Evolutionary conservation across 2,888 invertebrate genomes (phyloP).

Genomic region (Megaustenia siamemsis): DNA sequence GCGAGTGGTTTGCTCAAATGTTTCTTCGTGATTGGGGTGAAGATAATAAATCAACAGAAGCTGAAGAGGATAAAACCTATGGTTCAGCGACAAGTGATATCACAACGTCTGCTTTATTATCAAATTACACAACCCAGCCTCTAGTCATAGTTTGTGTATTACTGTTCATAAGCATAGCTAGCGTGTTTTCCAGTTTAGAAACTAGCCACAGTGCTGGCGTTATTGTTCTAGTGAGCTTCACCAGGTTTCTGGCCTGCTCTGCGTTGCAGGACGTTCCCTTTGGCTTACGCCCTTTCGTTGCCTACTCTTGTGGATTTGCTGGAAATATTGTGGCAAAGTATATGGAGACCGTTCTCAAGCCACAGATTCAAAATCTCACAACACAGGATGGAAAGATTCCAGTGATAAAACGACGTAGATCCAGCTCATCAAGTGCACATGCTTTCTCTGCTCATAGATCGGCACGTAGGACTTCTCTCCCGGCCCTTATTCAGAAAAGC

Average conservation of each 20-base stretch:
- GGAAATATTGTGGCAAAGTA: conserved; percentile 78
- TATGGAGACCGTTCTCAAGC: conserved; percentile 77
- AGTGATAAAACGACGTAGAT: conserved; percentile 75
- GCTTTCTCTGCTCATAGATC: conserved; percentile 72
- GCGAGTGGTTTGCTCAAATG: conserved; percentile 77
- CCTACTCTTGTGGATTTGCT: conserved; percentile 76
- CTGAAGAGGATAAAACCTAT: background rate
- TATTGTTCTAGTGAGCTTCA: conserved; percentile 76
- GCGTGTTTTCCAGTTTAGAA: conserved; percentile 77
- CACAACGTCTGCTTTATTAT: conserved; percentile 46
- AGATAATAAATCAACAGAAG: conserved; percentile 11
- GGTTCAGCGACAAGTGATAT: conserved; percentile 25
- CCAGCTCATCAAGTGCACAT: conserved; percentile 75
- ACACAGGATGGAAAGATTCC: conserved; percentile 77
- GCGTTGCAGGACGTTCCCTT: conserved; percentile 73
- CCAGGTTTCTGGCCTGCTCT: conserved; percentile 76
- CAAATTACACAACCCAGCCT: conserved; percentile 71
- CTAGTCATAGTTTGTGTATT: conserved; percentile 73
- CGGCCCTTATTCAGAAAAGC: conserved; percentile 77
- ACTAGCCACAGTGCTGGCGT: conserved; percentile 75
- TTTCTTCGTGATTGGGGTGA: conserved; percentile 57
- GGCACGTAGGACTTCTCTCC: conserved; percentile 78
- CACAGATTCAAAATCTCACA: conserved; percentile 74
- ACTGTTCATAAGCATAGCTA: conserved; percentile 72
- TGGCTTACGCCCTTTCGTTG: conserved; percentile 73